Evolutionary conservation across 2,113 vertebrate species (phyloP).

Genomic region (Bambusicola thoracicus): DNA sequence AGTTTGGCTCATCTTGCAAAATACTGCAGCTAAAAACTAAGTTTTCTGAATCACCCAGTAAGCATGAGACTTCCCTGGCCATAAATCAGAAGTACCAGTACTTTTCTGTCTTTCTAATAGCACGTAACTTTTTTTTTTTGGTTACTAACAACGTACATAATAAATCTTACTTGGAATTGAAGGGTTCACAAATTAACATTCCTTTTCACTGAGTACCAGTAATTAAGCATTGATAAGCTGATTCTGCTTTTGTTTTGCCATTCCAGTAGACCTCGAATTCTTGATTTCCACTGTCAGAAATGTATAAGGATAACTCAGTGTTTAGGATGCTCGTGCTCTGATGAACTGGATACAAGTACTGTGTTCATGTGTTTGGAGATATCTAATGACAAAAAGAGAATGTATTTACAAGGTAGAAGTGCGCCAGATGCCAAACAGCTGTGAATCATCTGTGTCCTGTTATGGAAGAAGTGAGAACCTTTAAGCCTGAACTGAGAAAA

Average conservation of each 20-base stretch:
- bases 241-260: rapidly evolving
- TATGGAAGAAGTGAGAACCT: constrained; percentile 13
- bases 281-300: neutral
- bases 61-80: neutral
- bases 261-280: neutral
- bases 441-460: constrained; percentile 36
- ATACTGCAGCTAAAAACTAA: neutral
- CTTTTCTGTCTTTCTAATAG: neutral
- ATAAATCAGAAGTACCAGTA: neutral
- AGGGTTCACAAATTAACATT: neutral
- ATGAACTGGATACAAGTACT: neutral
- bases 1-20: constrained; percentile 5
- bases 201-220: too few species aligned
- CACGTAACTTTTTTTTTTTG: neutral
- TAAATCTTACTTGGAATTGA: neutral
- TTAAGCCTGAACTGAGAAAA: neutral
- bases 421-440: constrained; percentile 61
- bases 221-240: neutral
- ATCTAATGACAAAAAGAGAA: neutral
- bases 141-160: neutral
- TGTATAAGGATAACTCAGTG: neutral
- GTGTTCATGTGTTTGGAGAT: neutral
- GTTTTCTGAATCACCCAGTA: neutral
- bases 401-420: neutral
- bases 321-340: rapidly evolving